Conservation (phyloP, 2,888 invertebrate species). For the Athalia cordata region DNA sequence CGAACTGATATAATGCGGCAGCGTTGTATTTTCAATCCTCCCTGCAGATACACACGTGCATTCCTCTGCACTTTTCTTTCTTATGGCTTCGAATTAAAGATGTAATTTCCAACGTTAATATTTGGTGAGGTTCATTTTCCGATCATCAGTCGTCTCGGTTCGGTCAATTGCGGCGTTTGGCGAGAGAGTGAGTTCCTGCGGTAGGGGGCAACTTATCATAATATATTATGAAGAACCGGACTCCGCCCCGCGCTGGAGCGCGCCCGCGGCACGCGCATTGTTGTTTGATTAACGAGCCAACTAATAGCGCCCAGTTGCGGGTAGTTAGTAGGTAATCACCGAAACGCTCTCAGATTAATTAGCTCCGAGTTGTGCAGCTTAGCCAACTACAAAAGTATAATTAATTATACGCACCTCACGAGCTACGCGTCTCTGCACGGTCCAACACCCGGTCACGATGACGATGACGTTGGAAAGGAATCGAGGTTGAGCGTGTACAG, state of each 20-base stretch:
- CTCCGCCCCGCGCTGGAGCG: slow-evolving; percentile 15
- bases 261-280: slow-evolving; percentile 47
- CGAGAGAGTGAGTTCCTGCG: background rate
- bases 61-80: too few species aligned
- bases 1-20: too few species aligned
- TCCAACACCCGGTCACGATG: background rate
- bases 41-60: too few species aligned
- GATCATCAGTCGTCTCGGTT: background rate
- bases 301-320: slow-evolving; percentile 60
- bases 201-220: slow-evolving; percentile 18
- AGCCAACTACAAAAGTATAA: slow-evolving; percentile 57
- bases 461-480: too few species aligned
- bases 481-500: too few species aligned
- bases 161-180: background rate
- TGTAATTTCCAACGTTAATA: too few species aligned
- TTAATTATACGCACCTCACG: slow-evolving; percentile 54
- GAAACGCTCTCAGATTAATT: slow-evolving; percentile 57
- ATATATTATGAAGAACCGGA: slow-evolving; percentile 35
- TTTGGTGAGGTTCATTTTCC: background rate
- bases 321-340: slow-evolving; percentile 59
- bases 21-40: too few species aligned
- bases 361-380: slow-evolving; percentile 53
- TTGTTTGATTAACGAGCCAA: slow-evolving; percentile 58
- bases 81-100: too few species aligned
- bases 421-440: background rate